phyloP scores from a whole-genome alignment of 2,888 invertebrate species.

The Ophion ventricosus region DNA sequence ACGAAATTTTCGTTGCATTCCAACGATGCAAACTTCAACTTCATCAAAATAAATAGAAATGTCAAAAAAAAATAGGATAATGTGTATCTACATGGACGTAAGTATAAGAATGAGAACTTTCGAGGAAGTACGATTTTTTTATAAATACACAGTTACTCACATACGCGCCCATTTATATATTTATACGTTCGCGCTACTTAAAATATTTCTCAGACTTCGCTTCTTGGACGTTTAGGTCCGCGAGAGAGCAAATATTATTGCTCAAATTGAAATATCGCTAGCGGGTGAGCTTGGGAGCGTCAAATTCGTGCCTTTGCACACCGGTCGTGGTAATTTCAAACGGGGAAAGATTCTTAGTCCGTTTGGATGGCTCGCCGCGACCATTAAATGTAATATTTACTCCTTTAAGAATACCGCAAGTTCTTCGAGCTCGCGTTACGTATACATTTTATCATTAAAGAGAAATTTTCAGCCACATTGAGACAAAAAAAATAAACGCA shows the following conservation, averaged over 20 bases:
- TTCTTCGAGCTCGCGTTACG: conserved; percentile 42
- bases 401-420: conserved; percentile 28
- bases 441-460: conserved; percentile 12
- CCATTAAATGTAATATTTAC: conserved; percentile 70
- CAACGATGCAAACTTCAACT: too few species aligned
- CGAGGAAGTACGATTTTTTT: conserved; percentile 3
- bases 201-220: conserved; percentile 9
- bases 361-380: conserved; percentile 53
- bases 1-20: too few species aligned
- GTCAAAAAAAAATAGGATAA: not conserved
- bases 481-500: not conserved
- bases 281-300: conserved; percentile 15
- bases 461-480: not conserved
- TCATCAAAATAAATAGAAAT: not conserved
- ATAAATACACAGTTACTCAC: not conserved
- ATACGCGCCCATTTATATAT: not conserved
- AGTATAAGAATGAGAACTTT: not conserved
- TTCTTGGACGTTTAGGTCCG: conserved; percentile 6
- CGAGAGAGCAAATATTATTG: conserved; percentile 73
- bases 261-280: conserved; percentile 61
- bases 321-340: conserved; percentile 55
- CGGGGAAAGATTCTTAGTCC: conserved; percentile 45
- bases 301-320: conserved; percentile 1
- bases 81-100: not conserved
- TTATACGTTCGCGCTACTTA: conserved; percentile 5